These are phyloP conservation scores for Spodoptera litura DNA, from an alignment of 1,140 invertebrate species.

Conservation along the genomic window DNA sequence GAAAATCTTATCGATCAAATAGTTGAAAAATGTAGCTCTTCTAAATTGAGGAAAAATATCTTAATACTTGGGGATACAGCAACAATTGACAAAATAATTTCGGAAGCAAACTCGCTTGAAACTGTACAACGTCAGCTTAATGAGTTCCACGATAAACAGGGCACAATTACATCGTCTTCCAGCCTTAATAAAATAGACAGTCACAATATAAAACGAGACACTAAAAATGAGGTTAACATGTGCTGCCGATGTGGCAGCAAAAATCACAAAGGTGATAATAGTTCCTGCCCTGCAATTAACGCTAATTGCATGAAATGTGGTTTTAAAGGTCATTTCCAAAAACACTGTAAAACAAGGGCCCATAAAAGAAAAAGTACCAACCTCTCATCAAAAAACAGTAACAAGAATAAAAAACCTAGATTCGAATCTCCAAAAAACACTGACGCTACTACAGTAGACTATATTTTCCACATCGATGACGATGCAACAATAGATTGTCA, in stretches of 20 bases:
- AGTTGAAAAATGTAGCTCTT: not conserved
- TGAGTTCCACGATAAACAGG: not conserved
- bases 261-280: not conserved
- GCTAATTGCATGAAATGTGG: not conserved
- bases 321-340: not conserved
- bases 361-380: no score
- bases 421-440: no score
- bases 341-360: not conserved
- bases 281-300: not conserved
- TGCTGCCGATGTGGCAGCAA: no score
- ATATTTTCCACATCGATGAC: no score
- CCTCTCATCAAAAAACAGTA: no score
- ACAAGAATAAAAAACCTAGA: no score
- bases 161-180: not conserved
- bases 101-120: not conserved
- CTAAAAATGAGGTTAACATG: no score
- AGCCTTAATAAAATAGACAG: constrained; percentile 3
- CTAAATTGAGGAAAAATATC: not conserved
- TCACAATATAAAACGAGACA: not conserved
- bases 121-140: not conserved
- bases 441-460: no score
- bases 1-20: no score
- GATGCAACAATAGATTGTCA: no score
- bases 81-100: not conserved
- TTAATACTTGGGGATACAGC: not conserved